phyloP scores from a whole-genome alignment of 2,888 invertebrate genomes.

The Muschampia plurimacula region DNA sequence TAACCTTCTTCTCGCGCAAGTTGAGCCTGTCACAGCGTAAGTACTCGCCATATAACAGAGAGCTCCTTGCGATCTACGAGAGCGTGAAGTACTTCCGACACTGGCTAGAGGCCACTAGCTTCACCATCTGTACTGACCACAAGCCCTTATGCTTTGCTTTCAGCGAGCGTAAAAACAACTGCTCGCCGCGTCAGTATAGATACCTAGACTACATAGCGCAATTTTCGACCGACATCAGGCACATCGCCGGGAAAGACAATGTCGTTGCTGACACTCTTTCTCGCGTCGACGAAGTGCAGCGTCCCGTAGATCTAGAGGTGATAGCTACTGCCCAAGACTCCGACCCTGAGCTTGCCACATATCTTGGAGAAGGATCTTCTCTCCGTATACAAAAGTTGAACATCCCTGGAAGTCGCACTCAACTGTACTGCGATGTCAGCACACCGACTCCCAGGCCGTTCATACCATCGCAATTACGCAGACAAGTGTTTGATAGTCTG shows the following conservation, averaged over 20 bases:
- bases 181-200: conserved; percentile 47
- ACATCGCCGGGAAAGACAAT: background rate
- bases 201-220: background rate
- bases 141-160: conserved; percentile 50
- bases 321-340: background rate
- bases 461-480: conserved; percentile 14
- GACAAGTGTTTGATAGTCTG: background rate
- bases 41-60: conserved; percentile 59
- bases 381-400: background rate
- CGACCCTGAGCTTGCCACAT: background rate
- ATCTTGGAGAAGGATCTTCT: background rate
- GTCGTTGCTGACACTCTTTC: background rate
- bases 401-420: background rate
- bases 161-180: conserved; percentile 44
- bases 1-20: conserved; percentile 61
- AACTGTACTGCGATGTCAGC: conserved; percentile 3
- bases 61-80: conserved; percentile 61
- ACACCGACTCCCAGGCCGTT: conserved; percentile 7
- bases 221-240: background rate
- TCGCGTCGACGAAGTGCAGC: background rate
- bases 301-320: background rate
- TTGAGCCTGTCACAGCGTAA: conserved; percentile 54
- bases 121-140: conserved; percentile 49
- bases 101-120: conserved; percentile 56
- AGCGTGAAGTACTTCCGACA: conserved; percentile 58